Evolutionary conservation across 2,113 vertebrate species (phyloP), one percentile per base, ranked within the genome.

Genomic region (Sebastes fasciatus): DNA sequence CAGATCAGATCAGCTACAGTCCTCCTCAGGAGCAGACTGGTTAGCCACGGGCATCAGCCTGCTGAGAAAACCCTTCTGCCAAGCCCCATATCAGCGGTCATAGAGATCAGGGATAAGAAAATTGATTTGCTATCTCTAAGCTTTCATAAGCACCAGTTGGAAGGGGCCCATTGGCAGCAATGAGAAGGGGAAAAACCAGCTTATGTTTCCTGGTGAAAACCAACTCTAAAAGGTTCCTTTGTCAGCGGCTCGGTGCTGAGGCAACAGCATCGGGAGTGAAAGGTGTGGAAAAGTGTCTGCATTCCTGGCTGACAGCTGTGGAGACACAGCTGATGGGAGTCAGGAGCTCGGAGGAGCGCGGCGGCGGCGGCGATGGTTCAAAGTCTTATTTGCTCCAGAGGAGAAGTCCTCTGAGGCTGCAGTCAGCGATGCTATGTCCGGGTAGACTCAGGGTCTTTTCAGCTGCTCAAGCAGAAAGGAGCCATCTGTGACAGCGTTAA

Each of bases 281-380:
- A 93, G 84, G 91, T 92, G 92, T 87, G 88, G 86, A 91, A 89
- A 91, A 83, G 83, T 67, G 54, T 81, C 78, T 14, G 7, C 85
- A 90, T 89, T 92, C 82, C 69, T 83, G 58, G 69, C 85, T 90
- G 92, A 92, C 93, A 91, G 89, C 88, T 79, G 84, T 70, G 82
- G 72, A 91, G 84, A 61, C 34, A 23, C 66, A 81, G 80, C 81
- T 76, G 91, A 89, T 77, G 82, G 57, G 80, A 89, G 86, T 82
- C 61, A 45, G 65, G 34, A 55, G 68, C 73, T 84, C 69, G 2
- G 61, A 85, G 73, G 63, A 74, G 52, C 17, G 61, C 4, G 65
- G 21, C 42, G 74, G 82, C 21, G 55, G 61, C 3, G 65, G 21
- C 42, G 74, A 83, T 23, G 55, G 77, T 82, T 90, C 63, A 85